These are phyloP conservation scores for Penaeus monodon DNA, from an alignment of 2,888 invertebrate genomes.

Conservation along the genomic window DNA sequence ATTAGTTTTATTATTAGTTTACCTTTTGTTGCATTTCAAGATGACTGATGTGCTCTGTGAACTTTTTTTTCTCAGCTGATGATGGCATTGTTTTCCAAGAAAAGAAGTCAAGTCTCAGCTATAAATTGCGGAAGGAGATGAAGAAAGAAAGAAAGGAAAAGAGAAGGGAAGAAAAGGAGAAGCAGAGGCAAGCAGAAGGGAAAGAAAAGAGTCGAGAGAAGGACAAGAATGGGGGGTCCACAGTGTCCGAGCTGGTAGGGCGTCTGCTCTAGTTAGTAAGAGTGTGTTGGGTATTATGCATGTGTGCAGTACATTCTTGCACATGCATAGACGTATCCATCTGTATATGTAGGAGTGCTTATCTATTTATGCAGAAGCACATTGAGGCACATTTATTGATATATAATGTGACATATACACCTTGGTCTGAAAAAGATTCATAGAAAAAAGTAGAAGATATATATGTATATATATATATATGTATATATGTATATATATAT, in stretches of 20 bases:
- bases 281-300: neutral
- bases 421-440: no score
- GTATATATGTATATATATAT: no score
- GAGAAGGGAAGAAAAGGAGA: slow-evolving; percentile 59
- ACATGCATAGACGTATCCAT: no score
- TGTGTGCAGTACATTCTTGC: no score
- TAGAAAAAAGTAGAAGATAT: no score
- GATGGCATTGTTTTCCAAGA: slow-evolving; percentile 65
- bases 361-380: no score
- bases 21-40: neutral
- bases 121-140: slow-evolving; percentile 63
- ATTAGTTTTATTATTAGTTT: neutral
- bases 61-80: slow-evolving; percentile 59
- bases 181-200: slow-evolving; percentile 56
- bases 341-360: no score
- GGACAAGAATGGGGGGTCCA: slow-evolving; percentile 62
- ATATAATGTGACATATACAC: no score
- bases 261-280: slow-evolving; percentile 12
- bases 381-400: no score
- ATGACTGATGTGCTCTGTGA: neutral
- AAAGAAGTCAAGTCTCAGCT: slow-evolving; percentile 64
- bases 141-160: slow-evolving; percentile 64
- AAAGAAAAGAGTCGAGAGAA: slow-evolving; percentile 57
- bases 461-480: no score
- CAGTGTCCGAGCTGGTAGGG: slow-evolving; percentile 60